A percentile compares a stretch with the other conserved stretches of the same genome.
These are phyloP conservation scores for Tachypleus tridentatus DNA, from an alignment of 1,140 invertebrate genomes.

Conservation along the genomic window DNA sequence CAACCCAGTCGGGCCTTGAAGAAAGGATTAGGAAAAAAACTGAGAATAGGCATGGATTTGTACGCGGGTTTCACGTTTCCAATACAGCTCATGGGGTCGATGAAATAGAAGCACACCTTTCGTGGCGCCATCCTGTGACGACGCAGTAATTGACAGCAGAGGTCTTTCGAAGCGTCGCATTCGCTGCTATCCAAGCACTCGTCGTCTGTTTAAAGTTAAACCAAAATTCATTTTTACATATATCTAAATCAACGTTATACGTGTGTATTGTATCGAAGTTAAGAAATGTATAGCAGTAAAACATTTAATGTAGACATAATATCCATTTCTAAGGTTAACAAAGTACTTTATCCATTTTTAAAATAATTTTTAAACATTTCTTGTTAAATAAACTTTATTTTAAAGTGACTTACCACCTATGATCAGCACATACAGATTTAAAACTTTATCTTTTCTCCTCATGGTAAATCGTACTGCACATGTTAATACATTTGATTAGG, in stretches of 20 bases:
- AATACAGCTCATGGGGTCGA: slow-evolving; percentile 74
- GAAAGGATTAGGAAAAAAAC: slow-evolving; percentile 10
- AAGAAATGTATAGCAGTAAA: slow-evolving; percentile 10
- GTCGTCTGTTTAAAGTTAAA: slow-evolving; percentile 44
- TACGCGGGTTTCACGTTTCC: slow-evolving; percentile 57
- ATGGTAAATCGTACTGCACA: too few relatives aligned
- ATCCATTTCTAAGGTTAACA: background rate
- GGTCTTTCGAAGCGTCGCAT: slow-evolving; percentile 67
- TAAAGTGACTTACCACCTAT: too few relatives aligned
- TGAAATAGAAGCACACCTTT: slow-evolving; percentile 82
- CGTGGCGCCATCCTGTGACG: slow-evolving; percentile 67
- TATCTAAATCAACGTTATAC: too few relatives aligned
- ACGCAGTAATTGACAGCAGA: slow-evolving; percentile 75
- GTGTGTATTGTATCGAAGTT: too few relatives aligned
- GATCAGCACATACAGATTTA: too few relatives aligned
- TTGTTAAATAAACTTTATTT: background rate
- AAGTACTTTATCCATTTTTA: background rate
- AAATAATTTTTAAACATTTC: background rate
- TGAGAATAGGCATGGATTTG: background rate
- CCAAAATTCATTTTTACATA: too few relatives aligned
- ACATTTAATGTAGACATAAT: slow-evolving; percentile 2
- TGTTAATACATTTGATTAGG: too few relatives aligned
- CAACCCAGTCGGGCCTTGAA: slow-evolving; percentile 19
- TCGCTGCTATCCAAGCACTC: slow-evolving; percentile 69
- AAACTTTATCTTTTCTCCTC: too few relatives aligned